phyloP scores from a whole-genome alignment of 2,797 vertebrate species.

The Schizopygopsis malacanthus region DNA sequence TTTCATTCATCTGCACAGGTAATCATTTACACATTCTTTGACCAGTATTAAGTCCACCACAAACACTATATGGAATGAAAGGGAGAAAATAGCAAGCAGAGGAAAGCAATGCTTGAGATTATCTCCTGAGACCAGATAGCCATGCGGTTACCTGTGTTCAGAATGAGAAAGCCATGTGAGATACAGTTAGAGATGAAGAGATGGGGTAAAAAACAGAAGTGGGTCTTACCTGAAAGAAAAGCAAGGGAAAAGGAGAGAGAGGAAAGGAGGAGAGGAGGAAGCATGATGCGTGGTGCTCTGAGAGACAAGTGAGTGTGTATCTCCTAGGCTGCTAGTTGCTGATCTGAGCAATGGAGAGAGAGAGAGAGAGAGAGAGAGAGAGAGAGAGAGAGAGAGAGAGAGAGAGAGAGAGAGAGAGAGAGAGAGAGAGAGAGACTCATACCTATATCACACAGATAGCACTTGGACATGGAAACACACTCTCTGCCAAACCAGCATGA shows the following conservation, averaged over 20 bases:
- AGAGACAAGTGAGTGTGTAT: slow-evolving; percentile 27
- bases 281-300: slow-evolving; percentile 51
- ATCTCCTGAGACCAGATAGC: slow-evolving; percentile 6
- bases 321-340: slow-evolving; percentile 30
- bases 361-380: background rate
- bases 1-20: slow-evolving; percentile 10
- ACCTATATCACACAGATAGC: background rate
- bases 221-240: slow-evolving; percentile 58
- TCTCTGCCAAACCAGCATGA: slow-evolving; percentile 6
- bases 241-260: slow-evolving; percentile 44
- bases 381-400: slow-evolving; percentile 1
- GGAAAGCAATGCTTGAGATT: background rate
- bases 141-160: slow-evolving; percentile 18
- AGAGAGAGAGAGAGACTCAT: background rate
- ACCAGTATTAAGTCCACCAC: background rate
- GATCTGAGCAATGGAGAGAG: slow-evolving; percentile 9
- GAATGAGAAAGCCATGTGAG: background rate
- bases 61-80: background rate
- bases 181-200: background rate
- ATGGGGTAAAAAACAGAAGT: background rate
- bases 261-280: slow-evolving; percentile 51
- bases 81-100: background rate
- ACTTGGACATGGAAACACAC: background rate
- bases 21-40: background rate
- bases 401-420: slow-evolving; percentile 39